A percentile compares a stretch with the other conserved stretches of the same genome.
These are phyloP conservation scores for Dendropsophus ebraccatus DNA, from an alignment of 2,113 vertebrate genomes.

Conservation along the genomic window DNA sequence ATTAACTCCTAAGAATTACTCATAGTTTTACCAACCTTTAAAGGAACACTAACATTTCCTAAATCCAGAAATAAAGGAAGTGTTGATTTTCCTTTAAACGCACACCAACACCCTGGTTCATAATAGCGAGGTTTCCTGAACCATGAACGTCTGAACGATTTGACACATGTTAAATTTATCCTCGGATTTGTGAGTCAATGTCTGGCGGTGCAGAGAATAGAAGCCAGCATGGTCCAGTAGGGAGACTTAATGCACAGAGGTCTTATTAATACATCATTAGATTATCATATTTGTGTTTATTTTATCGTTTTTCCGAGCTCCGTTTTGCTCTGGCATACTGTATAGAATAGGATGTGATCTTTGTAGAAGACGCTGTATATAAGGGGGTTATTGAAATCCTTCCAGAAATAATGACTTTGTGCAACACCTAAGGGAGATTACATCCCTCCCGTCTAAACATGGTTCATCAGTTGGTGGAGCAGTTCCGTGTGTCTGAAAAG, in stretches of 20 bases:
- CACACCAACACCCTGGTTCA: background rate
- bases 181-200: constrained; percentile 33
- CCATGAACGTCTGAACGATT: background rate
- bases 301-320: background rate
- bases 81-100: constrained; percentile 25
- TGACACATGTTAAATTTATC: constrained; percentile 33
- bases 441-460: constrained; percentile 66
- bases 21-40: background rate
- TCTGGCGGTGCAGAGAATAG: constrained; percentile 1
- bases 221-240: constrained; percentile 1
- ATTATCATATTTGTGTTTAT: constrained; percentile 7
- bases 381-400: constrained; percentile 66
- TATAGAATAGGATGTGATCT: background rate
- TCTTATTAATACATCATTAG: constrained; percentile 16
- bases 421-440: constrained; percentile 73
- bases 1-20: background rate
- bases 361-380: background rate
- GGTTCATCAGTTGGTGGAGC: constrained; percentile 74
- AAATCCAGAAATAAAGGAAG: background rate
- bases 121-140: constrained; percentile 19
- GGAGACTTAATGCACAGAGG: constrained; percentile 18
- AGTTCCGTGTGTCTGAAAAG: constrained; percentile 73
- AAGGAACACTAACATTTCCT: background rate
- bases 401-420: constrained; percentile 70
- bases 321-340: background rate